Evolutionary conservation across 2,888 invertebrate genomes (phyloP).

Genomic region (Acanthosoma haemorrhoidale): DNA sequence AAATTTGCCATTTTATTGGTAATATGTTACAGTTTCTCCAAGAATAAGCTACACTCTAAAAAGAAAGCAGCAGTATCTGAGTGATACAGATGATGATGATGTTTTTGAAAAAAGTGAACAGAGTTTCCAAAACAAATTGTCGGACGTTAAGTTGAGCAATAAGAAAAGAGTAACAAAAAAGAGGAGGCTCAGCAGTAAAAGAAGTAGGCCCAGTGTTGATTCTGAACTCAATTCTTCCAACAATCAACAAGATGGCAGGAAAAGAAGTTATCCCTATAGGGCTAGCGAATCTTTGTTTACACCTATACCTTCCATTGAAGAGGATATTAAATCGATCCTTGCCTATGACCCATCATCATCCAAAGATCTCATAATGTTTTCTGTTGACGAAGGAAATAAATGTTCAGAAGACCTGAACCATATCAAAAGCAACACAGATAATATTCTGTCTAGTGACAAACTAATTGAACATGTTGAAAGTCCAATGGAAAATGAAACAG

Average conservation of each 20-base stretch:
- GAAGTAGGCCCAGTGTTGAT: background rate
- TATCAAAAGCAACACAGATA: background rate
- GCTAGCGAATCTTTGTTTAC: background rate
- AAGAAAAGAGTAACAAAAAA: background rate
- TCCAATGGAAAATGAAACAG: background rate
- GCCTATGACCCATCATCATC: background rate
- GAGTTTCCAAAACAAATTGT: background rate
- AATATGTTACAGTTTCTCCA: constrained; percentile 7
- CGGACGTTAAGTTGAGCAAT: background rate
- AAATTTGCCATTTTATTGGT: too few relatives aligned
- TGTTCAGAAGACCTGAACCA: background rate
- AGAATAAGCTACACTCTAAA: background rate
- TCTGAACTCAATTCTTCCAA: background rate
- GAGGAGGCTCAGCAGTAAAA: background rate
- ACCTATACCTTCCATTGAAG: background rate
- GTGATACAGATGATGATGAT: constrained; percentile 6
- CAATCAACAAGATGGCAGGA: background rate
- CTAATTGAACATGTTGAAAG: background rate
- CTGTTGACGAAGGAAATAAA: background rate
- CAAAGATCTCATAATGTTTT: background rate
- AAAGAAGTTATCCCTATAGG: background rate
- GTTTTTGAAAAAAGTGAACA: background rate
- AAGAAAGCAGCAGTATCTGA: background rate
- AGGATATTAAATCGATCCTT: background rate
- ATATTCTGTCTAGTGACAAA: background rate